A percentile compares a stretch with the other conserved stretches of the same genome.
These are phyloP conservation scores for Ambastaia sidthimunki DNA, from an alignment of 2,797 vertebrate species.

Conservation along the genomic window DNA sequence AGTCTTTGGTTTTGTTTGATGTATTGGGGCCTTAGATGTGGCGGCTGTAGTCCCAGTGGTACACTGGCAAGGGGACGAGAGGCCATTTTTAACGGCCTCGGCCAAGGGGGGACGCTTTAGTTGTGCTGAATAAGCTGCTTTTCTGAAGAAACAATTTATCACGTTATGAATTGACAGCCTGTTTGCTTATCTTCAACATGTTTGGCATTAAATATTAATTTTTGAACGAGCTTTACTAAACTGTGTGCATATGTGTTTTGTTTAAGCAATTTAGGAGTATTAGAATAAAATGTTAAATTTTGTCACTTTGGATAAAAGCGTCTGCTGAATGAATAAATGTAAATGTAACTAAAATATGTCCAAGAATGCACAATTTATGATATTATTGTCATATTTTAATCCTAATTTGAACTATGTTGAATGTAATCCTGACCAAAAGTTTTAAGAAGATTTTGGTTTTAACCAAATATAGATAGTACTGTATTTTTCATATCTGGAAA, in stretches of 20 bases:
- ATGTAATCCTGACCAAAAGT: background rate
- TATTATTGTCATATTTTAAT: background rate
- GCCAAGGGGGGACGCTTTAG: background rate
- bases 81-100: background rate
- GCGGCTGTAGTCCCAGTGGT: background rate
- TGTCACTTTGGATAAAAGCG: too few species aligned
- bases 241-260: too few species aligned
- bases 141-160: background rate
- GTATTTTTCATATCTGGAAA: background rate
- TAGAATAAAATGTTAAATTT: too few species aligned
- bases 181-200: background rate
- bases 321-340: too few species aligned
- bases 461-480: background rate
- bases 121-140: background rate
- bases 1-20: background rate
- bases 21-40: background rate
- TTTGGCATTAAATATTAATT: background rate
- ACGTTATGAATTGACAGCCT: background rate
- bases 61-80: background rate
- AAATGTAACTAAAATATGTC: too few species aligned
- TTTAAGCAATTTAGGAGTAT: too few species aligned
- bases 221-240: too few species aligned
- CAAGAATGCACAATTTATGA: too few species aligned
- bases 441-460: background rate
- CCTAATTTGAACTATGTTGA: background rate